Evolutionary conservation across 2,113 vertebrate species (phyloP), one percentile per base, ranked within the genome.

Genomic region (Poicephalus gulielmi): DNA sequence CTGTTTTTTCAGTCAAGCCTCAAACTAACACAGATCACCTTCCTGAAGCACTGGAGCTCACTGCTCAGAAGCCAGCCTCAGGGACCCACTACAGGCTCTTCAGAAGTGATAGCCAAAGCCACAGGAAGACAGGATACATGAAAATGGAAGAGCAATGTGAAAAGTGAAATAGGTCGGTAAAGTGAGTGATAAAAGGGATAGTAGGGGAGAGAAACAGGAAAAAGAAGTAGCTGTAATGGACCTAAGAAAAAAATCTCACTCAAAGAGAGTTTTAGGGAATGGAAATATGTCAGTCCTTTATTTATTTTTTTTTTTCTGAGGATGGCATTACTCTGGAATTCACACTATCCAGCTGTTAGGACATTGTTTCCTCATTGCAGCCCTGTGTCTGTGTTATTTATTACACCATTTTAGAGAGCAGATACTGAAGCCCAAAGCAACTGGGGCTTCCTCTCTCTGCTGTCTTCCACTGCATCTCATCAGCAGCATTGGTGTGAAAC

Each of bases 131-230:
- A 50, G 37, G 46, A 91, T 59, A 33, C 66, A 73, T 86, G 90
- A 91, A 95, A 94, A 88, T 88, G 86, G 88, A 96, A 95, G 69
- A 91, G 17, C 47, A 83, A 93, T 77, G 55, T 92, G 76, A 89
- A 96, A 94, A 94, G 59, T 1, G 3, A 81, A 73, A 85, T 73
- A 62, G 59, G 12, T 88, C 73, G 52, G 67, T 92, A 55, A 90
- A 91, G 60, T 59, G 70, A 53, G 69, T 94, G 93, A 83, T 92
- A 92, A 94, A 96, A 97, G 74, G 69, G 14, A 53, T 43, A 79
- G 52, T 7, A 39, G 14, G 6, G 9, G 6, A 53, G 44, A 9
- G 15, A 43, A 91, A 82, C 35, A 69, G 31, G 41, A 83, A 49
- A 82, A 13, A 92, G 31, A 62, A 89, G n/a, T 44, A 91, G 46